Conservation (phyloP, 2,888 invertebrate species). For the Schizotus pectinicornis region DNA sequence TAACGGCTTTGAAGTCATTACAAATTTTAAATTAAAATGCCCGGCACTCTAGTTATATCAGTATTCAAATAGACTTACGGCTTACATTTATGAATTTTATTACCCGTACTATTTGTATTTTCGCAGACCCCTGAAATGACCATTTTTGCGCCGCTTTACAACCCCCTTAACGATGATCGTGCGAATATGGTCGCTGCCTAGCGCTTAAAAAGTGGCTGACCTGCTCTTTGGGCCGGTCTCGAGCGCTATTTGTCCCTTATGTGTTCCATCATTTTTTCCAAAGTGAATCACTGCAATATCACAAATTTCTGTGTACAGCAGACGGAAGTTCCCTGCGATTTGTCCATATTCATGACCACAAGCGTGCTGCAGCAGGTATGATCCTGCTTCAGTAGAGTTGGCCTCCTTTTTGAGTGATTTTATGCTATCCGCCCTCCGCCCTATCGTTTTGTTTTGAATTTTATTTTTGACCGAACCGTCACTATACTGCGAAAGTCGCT, state of each 20-base stretch:
- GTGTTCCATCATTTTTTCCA: slow-evolving; percentile 2
- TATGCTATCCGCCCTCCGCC: slow-evolving; percentile 4
- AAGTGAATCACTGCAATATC: not conserved
- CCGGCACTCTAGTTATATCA: too few relatives aligned
- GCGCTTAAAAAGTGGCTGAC: too few relatives aligned
- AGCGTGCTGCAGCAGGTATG: slow-evolving; percentile 57
- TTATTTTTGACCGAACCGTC: slow-evolving; percentile 1
- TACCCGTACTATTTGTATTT: too few relatives aligned
- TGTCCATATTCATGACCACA: slow-evolving; percentile 79
- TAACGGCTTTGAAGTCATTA: too few relatives aligned
- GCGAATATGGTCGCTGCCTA: too few relatives aligned
- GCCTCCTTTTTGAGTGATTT: slow-evolving; percentile 21
- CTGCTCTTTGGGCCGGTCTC: not conserved
- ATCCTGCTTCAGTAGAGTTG: slow-evolving; percentile 40
- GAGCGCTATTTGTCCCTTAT: slow-evolving; percentile 9
- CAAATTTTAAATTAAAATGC: too few relatives aligned
- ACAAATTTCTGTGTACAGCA: slow-evolving; percentile 55
- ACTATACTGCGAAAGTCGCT: not conserved
- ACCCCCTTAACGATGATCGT: too few relatives aligned
- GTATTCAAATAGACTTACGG: too few relatives aligned
- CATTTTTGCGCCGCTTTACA: too few relatives aligned
- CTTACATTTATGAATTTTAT: too few relatives aligned
- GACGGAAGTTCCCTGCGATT: slow-evolving; percentile 76
- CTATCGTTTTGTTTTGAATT: not conserved
- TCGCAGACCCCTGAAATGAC: too few relatives aligned